Base-by-base conservation (phyloP, 2,113 vertebrate species). In the Propithecus coquereli region DNA sequence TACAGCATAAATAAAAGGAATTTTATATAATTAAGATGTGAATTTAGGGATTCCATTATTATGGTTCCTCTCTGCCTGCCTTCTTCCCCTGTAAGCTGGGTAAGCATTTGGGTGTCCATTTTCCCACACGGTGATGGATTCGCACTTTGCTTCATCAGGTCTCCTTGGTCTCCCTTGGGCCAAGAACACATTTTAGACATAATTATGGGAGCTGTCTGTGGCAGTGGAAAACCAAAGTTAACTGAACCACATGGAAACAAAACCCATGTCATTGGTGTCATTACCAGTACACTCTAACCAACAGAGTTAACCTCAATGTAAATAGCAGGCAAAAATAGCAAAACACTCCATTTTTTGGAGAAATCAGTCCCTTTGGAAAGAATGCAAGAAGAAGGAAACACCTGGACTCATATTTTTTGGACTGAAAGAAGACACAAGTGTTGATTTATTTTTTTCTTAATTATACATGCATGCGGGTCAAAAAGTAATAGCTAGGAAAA, bases 221-320 rank as follows among this genome's bases (percentile, higher is more conserved):
- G 96, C 93, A 94, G 47, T 95, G 97, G 97, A 97, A 98, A 98
- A 94, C 91, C 96, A 95, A 96, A 97, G 94, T 85, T 95, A 97
- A 96, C 90, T 83, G 93, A 97, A 97, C 96, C 97, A 93, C 97
- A 97, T 95, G 97, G 96, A 98, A 97, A 97, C 87, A 97, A 97
- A 96, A 92, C 34, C 94, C 97, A 96, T 96, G 97, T 97, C 96
- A 96, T 0, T 96, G 97, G 97, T 96, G 95, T 97, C 96, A 96
- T 97, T 97, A 98, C 97, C 96, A 98, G 97, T 91, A 97, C 20
- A 89, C 92, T 43, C 94, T 90, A 89, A 96, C 95, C 94, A 97
- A 86, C 91, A 93, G 68, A 96, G 93, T 81, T 94, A 96, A 96
- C 97, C 97, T 97, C 97, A 97, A 83, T 81, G 87, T 97, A 97